Base-by-base conservation (phyloP, 2,797 vertebrate species). In the Acomys russatus region DNA sequence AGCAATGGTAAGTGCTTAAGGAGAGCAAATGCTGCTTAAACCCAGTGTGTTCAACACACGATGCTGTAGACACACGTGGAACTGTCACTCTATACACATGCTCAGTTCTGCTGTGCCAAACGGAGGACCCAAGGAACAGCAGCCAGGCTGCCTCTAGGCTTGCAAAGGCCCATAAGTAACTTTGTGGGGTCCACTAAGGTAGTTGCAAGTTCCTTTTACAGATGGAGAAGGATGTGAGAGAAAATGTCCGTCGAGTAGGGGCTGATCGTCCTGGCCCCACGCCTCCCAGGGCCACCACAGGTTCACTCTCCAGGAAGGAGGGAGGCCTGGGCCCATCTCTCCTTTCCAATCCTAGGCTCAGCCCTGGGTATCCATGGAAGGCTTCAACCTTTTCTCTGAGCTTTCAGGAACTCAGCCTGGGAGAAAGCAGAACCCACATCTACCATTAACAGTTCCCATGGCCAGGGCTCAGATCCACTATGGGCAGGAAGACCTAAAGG, bases 181-280 rank as follows among this genome's bases (percentile, higher is more conserved):
- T 7, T 30, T 12, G 0, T 5, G 30, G 28, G 6, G 44, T 28
- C 44, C 7, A 4, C 1, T 0, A 44, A 59, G 76, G 74, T n/a
- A 90, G 23, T 35, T 56, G 12, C 10, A 6, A 14, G 35, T 23
- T 38, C 23, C 14, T 70, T 90, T 35, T 33, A 78, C 33, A n/a
- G 77, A 15, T 6, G 18, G 66, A 78, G 35, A 63, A 30, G 70
- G 77, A 63, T 9, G 11, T 3, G 0, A 49, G 35, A 59, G 59
- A 38, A 25, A 66, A 59, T 5, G 23, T 9, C 30, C 71, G 66
- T 18, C 54, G 33, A 90, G 64, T 4, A 66, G 10, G n/a, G 7
- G 77, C 17, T 35, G 23, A 56, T n/a, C 6, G 22, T 54, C 49
- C 51, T 78, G 63, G 68, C 44, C n/a, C 79, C 33, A 9, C 1